Evolutionary conservation across 2,888 invertebrate genomes (phyloP), one percentile per base, ranked within the genome.

Genomic region (Epistrophella euchroma): DNA sequence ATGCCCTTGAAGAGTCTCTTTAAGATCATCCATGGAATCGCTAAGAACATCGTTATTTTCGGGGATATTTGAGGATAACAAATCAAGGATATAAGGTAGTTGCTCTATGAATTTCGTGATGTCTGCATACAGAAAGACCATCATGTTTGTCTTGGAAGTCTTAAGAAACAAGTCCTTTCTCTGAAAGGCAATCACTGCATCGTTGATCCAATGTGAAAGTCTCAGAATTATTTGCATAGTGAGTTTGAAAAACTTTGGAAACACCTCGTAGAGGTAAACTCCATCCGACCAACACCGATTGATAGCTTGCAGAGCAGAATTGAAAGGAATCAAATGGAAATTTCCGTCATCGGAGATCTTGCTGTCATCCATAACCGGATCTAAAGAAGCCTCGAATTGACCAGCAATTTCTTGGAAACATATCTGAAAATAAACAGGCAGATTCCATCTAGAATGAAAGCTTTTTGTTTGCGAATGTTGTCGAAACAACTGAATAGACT

Each of bases 341-440:
- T 84, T 88, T n/a, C 84, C 81, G 0, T 13, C 66, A 0, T 17
- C 32, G 5, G 77, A 88, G 0, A 90, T 37, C 4, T 88, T 89
- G 10, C 89, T 88, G 13, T 91, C 89, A 37, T 88, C 88, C 0
- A 92, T 78, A 9, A 91, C 37, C 10, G 91, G 91, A 22, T 90
- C 91, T 58, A 92, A 77, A 7, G 88, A 77, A 0, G 89, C 89
- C 76, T 92, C 92, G 22, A 91, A 90, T 11, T 89, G 93, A 88
- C 96, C 96, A 72, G 97, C 97, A 90, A 98, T 97, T 93, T 98
- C 97, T 93, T 98, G 98, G 93, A 98, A 98, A 88, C 98, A 94
- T 56, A 92, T 92, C 93, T 98, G 98, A 92, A 97, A 98, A 92
- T 99, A 99, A n/a, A 99, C 98, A 13, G 98, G 97, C 68, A 98